phyloP scores from a whole-genome alignment of 2,797 vertebrate genomes.

The Emydoidea blandingii region DNA sequence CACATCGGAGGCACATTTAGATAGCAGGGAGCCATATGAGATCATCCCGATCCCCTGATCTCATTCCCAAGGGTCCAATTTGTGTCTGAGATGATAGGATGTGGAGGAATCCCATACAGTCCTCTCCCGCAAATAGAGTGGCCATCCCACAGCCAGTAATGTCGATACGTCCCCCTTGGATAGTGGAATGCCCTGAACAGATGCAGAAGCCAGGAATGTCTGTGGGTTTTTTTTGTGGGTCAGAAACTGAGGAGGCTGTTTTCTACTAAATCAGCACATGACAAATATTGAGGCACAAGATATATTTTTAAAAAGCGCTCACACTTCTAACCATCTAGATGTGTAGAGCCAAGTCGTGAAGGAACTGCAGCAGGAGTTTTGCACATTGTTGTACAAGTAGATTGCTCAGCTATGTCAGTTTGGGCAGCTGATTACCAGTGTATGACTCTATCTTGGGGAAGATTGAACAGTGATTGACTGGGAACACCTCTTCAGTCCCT shows the following conservation, averaged over 20 bases:
- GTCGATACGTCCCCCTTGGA: background rate
- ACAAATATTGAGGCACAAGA: constrained; percentile 60
- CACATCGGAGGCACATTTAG: background rate
- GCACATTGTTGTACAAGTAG: constrained; percentile 73
- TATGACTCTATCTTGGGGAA: constrained; percentile 56
- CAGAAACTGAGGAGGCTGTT: constrained; percentile 57
- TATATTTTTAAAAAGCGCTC: constrained; percentile 19
- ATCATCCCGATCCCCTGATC: background rate
- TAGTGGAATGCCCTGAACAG: background rate
- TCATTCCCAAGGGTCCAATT: background rate
- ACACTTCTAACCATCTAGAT: constrained; percentile 66
- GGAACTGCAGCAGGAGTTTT: constrained; percentile 63
- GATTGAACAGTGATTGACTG: constrained; percentile 76
- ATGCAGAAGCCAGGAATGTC: background rate
- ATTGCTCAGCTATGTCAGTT: constrained; percentile 77
- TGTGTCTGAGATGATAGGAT: background rate
- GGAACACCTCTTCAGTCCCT: constrained; percentile 67
- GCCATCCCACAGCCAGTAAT: background rate
- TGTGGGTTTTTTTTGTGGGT: background rate
- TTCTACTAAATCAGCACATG: constrained; percentile 39
- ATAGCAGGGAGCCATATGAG: background rate
- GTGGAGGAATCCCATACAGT: background rate
- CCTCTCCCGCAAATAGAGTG: background rate
- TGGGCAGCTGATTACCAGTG: constrained; percentile 75
- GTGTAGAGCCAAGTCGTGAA: constrained; percentile 44